Base-by-base conservation (phyloP, 1,140 invertebrate species). In the Drosophila ercepeae region DNA sequence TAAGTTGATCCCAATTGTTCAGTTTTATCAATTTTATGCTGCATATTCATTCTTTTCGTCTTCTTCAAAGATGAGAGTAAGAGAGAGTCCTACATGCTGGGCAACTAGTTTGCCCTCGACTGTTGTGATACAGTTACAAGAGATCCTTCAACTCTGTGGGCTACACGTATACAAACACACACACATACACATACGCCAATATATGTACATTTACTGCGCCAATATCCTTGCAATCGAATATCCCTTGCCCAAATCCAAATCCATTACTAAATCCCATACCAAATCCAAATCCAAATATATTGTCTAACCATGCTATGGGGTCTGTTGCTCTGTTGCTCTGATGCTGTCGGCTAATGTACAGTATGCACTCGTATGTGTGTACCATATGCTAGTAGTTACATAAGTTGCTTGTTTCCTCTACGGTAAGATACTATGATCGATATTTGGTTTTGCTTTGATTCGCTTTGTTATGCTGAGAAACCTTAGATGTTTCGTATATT, bases 1-100 rank as follows among this genome's bases (percentile, higher is more conserved):
- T 89, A 90, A 90, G 89, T 90, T 90, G 89, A 90, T 90, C 89
- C 89, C 89, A 90, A 90, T 90, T 90, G 89, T 90, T 90, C 89
- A 90, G 89, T 90, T 89, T 90, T 90, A 90, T 89, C 82, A 83
- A 90, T 83, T 77, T 90, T 60, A 84, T 74, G 68, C 59, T 88
- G 75, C 82, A 84, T 75, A 71, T 78, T 86, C 72, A 84, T 74
- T 89, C 67, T 89, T 78, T 79, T 74, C 69, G 78, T 75, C 73
- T 53, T 64, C 74, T 42, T 71, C 60, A 55, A 75, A 86, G 71
- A 46, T 74, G 68, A 61, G 55, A 73, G 68, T 34, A 71, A 61
- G 69, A 73, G 46, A 72, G 69, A 73, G 48, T 71, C 42, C 67
- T 70, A 71, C 46, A 60, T 55, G 23, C 32, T 36, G 11, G 42